Conservation (phyloP, 1,140 invertebrate genomes). For the Drosophila hydei region DNA sequence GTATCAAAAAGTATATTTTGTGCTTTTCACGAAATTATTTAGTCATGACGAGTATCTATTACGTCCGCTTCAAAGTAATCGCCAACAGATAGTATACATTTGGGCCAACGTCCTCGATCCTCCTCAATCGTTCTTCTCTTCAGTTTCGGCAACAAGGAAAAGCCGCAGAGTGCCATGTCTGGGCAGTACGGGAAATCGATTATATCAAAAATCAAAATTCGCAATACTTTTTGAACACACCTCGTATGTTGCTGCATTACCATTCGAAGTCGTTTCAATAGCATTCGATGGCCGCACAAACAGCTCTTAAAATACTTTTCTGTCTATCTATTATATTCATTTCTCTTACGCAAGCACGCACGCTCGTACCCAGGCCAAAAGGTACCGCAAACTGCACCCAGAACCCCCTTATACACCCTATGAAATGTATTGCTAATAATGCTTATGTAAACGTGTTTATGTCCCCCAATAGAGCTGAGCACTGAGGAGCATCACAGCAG, state of each 20-base stretch:
- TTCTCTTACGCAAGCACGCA: slow-evolving; percentile 74
- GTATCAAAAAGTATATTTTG: too few species aligned
- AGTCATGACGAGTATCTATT: too few species aligned
- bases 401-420: not conserved
- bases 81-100: too few species aligned
- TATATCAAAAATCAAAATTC: too few species aligned
- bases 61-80: too few species aligned
- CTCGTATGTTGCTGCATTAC: not conserved
- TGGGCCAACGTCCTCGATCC: too few species aligned
- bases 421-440: not conserved
- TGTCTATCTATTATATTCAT: slow-evolving; percentile 36
- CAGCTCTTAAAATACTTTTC: slow-evolving; percentile 15
- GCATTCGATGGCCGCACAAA: not conserved
- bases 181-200: too few species aligned
- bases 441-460: not conserved
- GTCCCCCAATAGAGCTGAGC: slow-evolving; percentile 68
- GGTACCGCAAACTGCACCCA: slow-evolving; percentile 65
- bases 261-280: slow-evolving; percentile 10
- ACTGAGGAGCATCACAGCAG: slow-evolving; percentile 90
- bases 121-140: too few species aligned
- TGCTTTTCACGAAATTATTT: too few species aligned
- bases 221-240: too few species aligned
- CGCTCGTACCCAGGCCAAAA: slow-evolving; percentile 75
- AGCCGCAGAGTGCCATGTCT: too few species aligned
- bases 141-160: too few species aligned